phyloP scores from a whole-genome alignment of 2,113 vertebrate species.

The Fulmarus glacialis region DNA sequence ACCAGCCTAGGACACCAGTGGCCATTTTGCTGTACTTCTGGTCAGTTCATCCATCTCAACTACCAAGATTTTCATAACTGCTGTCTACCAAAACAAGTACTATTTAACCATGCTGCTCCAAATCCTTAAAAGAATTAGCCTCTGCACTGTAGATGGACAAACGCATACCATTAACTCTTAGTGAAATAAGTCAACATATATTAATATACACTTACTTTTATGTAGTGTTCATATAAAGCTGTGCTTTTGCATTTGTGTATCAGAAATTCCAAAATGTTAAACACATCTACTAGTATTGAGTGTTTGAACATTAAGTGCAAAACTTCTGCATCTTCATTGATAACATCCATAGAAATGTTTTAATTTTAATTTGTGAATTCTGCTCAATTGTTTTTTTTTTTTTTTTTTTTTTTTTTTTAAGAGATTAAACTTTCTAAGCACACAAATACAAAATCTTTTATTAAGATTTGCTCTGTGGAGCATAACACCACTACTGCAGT shows the following conservation, averaged over 20 bases:
- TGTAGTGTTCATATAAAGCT: background rate
- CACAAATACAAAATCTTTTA: background rate
- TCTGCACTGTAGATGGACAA: background rate
- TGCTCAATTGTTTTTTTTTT: background rate
- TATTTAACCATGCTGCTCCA: background rate
- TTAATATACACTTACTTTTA: background rate
- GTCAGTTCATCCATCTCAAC: background rate
- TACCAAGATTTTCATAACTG: background rate
- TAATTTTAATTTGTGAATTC: background rate
- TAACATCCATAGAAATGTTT: background rate
- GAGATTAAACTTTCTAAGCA: background rate
- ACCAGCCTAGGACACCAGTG: background rate
- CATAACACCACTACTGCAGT: background rate
- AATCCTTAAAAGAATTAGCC: background rate
- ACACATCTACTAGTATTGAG: background rate
- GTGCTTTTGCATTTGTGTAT: background rate
- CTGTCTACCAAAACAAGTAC: background rate
- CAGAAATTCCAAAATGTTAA: background rate
- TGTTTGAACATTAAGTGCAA: background rate
- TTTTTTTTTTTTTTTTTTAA: background rate
- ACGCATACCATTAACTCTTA: background rate
- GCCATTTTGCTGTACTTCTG: background rate
- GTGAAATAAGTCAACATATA: background rate
- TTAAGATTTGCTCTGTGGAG: background rate
- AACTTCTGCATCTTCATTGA: background rate